phyloP scores from a whole-genome alignment of 2,113 vertebrate genomes.

The Cervus canadensis region DNA sequence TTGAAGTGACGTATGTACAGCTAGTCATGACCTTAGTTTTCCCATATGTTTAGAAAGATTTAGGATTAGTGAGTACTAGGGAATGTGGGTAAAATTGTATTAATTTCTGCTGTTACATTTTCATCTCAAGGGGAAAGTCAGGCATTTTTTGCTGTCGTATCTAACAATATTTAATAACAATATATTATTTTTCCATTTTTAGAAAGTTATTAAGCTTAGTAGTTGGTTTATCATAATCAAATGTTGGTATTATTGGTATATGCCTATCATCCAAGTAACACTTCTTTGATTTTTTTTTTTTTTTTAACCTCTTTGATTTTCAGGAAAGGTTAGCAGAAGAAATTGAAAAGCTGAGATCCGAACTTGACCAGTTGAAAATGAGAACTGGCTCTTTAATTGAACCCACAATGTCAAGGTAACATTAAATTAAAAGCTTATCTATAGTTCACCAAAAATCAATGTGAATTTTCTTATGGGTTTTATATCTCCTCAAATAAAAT shows the following conservation, averaged over 20 bases:
- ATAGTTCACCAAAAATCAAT: neutral
- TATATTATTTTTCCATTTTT: neutral
- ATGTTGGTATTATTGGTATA: neutral
- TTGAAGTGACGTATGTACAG: neutral
- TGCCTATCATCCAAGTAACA: neutral
- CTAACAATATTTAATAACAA: neutral
- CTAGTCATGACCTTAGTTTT: neutral
- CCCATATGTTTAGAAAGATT: neutral
- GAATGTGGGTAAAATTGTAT: neutral
- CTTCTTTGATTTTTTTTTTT: conserved; percentile 38
- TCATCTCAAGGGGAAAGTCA: neutral
- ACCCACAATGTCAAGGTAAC: conserved; percentile 93
- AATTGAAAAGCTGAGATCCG: conserved; percentile 94
- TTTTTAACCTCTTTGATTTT: conserved; percentile 39
- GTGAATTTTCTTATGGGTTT: neutral
- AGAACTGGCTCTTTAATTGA: conserved; percentile 95
- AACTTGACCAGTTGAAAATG: conserved; percentile 94
- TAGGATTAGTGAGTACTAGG: neutral
- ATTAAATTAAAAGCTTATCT: conserved; percentile 26
- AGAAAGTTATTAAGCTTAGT: neutral
- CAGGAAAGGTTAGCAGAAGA: conserved; percentile 95
- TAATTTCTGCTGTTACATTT: neutral
- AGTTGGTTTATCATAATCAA: neutral
- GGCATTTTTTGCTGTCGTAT: neutral
- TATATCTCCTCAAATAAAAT: neutral